A percentile compares a stretch with the other conserved stretches of the same genome.
phyloP scores from a whole-genome alignment of 1,140 invertebrate species.

The Gonioctena quinquepunctata region DNA sequence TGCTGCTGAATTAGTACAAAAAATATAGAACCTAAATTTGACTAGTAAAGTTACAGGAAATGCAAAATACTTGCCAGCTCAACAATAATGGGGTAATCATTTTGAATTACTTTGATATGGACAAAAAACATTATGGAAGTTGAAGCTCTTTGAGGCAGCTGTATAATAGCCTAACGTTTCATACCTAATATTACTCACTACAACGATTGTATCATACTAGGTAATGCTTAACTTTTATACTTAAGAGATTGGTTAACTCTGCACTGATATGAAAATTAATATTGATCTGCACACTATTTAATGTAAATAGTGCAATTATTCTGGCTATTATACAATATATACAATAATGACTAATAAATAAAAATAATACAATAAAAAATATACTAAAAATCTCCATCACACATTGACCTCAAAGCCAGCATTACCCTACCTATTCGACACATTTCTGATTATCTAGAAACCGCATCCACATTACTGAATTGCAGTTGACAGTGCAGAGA shows the following conservation, averaged over 20 bases:
- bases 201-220: conserved; percentile 10
- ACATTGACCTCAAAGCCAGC: conserved; percentile 2
- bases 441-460: no score
- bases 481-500: conserved; percentile 20
- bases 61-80: background rate
- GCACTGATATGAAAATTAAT: conserved; percentile 30
- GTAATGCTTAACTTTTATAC: conserved; percentile 20
- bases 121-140: conserved; percentile 11
- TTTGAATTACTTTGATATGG: background rate
- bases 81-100: background rate
- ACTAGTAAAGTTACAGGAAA: background rate
- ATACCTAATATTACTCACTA: conserved; percentile 4
- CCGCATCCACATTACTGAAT: background rate
- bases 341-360: conserved; percentile 46
- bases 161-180: background rate
- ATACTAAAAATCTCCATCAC: conserved; percentile 32
- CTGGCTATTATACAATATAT: conserved; percentile 49
- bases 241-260: conserved; percentile 30
- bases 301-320: conserved; percentile 48
- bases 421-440: conserved; percentile 9
- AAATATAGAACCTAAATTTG: background rate
- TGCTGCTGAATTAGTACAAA: background rate
- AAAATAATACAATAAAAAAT: conserved; percentile 39
- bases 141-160: conserved; percentile 19
- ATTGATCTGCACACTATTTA: conserved; percentile 45